Base-by-base conservation (phyloP, 2,113 vertebrate species). In the Antechinus stuartii region DNA sequence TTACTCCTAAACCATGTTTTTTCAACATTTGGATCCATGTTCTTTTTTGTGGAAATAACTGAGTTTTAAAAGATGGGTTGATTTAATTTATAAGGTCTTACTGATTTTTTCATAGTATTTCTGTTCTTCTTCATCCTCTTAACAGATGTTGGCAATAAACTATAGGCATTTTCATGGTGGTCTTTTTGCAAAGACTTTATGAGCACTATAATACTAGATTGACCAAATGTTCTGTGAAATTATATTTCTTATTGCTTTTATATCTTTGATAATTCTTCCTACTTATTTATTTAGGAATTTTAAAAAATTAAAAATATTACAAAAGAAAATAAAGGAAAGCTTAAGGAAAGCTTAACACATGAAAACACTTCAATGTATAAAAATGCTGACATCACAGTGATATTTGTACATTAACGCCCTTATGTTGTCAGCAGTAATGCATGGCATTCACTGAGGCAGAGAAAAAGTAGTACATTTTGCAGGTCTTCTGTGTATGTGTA, bases 311-410 rank as follows among this genome's bases (percentile, higher is more conserved):
- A 76, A 5, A 76, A 16, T n/a, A 76, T 84, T 84, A 42, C n/a
- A 92, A 94, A 95, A 91, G 89, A 92, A n/a, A 6, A 92, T 55
- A 90, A 84, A 94, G 56, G 14, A 92, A 95, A 91, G 49, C 49
- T 49, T 3, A 23, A 95, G 56, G 14, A 92, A 95, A 91, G 49
- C 49, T 49, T 3, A 23, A 95, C 0, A 30, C 12, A 56, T 26
- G 3, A 94, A 95, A 96, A 90, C 30, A 93, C 3, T 84, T 19
- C 5, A n/a, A 8, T 0, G 22, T 84, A 84, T 84, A 84, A 42
- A 84, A 84, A 84, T 84, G 68, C 68, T 84, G 68, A 42, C 19
- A 22, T 95, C 42, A 93, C 10, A 95, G 89, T 90, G 24, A 0
- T 57, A 95, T 30, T 12, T 94, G 25, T 96, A 56, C 16, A 68